Conservation (phyloP, 2,888 invertebrate species). For the Leptopilina syphax region DNA sequence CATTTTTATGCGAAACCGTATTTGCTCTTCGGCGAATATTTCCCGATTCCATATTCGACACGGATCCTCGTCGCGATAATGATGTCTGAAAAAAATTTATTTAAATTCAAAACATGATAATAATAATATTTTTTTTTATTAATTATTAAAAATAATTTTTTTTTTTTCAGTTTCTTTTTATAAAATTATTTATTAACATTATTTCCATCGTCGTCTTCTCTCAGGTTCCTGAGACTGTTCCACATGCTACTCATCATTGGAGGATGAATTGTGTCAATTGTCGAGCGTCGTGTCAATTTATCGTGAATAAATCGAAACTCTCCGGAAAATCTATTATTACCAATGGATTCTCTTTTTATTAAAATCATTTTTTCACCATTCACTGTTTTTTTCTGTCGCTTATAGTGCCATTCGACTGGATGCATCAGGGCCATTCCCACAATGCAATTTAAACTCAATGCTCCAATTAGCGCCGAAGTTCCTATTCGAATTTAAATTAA, state of each 20-base stretch:
- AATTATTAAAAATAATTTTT: background rate
- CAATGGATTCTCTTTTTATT: constrained; percentile 56
- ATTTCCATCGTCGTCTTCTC: constrained; percentile 50
- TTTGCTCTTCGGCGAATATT: constrained; percentile 15
- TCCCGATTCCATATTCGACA: constrained; percentile 62
- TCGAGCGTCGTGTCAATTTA: constrained; percentile 62
- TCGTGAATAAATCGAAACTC: constrained; percentile 14
- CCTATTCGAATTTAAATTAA: constrained; percentile 59
- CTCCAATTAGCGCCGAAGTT: constrained; percentile 83
- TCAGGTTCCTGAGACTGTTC: constrained; percentile 70
- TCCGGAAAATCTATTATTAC: constrained; percentile 11
- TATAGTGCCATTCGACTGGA: constrained; percentile 84
- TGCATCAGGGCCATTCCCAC: constrained; percentile 86
- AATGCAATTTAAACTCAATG: constrained; percentile 82
- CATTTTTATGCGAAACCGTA: constrained; percentile 42
- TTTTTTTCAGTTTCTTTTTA: background rate
- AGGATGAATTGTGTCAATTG: constrained; percentile 61
- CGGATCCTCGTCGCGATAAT: constrained; percentile 45
- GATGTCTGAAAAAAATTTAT: background rate
- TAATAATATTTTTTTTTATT: too few relatives aligned
- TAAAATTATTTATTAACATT: background rate
- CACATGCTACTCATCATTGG: constrained; percentile 59
- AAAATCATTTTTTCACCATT: constrained; percentile 49
- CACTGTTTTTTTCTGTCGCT: constrained; percentile 46
- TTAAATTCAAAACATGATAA: background rate